Conservation (phyloP, 2,113 vertebrate genomes). For the Motacilla alba region DNA sequence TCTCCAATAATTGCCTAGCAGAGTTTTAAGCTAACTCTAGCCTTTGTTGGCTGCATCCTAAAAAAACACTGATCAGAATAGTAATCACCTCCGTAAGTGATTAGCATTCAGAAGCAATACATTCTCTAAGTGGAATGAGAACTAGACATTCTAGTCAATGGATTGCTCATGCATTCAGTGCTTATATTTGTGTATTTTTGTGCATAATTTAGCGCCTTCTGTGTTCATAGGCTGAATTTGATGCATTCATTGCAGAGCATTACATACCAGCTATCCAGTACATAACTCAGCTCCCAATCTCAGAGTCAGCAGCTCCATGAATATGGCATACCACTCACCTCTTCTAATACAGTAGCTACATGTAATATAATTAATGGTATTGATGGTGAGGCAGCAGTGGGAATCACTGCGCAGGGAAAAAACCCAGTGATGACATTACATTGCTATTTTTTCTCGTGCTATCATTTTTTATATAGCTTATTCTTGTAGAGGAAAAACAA, state of each 20-base stretch:
- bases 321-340: not conserved
- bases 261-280: not conserved
- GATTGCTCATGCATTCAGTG: not conserved
- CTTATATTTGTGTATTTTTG: not conserved
- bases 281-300: not conserved
- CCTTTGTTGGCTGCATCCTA: not conserved
- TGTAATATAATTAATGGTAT: not conserved
- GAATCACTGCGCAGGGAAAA: not conserved
- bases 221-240: not conserved
- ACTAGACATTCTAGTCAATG: not conserved
- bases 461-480: not conserved
- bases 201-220: not conserved
- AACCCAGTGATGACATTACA: not conserved
- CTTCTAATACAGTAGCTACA: not conserved
- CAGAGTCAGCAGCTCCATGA: not conserved
- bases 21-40: not conserved
- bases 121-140: not conserved
- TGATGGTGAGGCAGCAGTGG: not conserved
- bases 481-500: not conserved
- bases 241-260: not conserved
- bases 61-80: not conserved
- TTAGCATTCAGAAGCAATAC: not conserved
- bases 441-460: not conserved
- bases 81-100: not conserved
- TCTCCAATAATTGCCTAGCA: conserved; percentile 63